phyloP scores from a whole-genome alignment of 1,140 invertebrate genomes.

The Aphaenogaster rudis region DNA sequence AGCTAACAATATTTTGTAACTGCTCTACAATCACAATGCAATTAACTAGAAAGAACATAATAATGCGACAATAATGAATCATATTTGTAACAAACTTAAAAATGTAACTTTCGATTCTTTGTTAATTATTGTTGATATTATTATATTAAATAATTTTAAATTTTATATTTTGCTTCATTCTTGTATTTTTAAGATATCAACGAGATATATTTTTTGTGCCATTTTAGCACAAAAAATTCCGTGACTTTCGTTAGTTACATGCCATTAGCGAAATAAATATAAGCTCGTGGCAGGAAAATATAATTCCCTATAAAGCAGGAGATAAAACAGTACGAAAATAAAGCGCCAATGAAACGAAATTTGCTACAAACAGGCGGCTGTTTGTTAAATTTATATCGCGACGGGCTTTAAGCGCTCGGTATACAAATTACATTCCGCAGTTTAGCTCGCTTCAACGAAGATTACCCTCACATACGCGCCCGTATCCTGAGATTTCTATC shows the following conservation, averaged over 20 bases:
- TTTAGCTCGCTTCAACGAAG: constrained; percentile 54
- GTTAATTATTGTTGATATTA: background rate
- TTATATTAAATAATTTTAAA: constrained; percentile 9
- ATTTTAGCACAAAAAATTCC: background rate
- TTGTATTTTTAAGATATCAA: background rate
- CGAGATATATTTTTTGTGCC: background rate
- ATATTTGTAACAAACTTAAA: background rate
- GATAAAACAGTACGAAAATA: constrained; percentile 25
- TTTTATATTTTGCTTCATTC: background rate
- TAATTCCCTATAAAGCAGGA: constrained; percentile 4
- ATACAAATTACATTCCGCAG: constrained; percentile 62
- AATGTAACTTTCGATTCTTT: background rate
- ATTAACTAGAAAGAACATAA: background rate
- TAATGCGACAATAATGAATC: background rate
- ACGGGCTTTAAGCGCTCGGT: constrained; percentile 43
- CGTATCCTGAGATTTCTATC: constrained; percentile 54
- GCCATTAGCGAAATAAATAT: background rate
- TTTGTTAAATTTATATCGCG: constrained; percentile 62
- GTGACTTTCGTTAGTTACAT: background rate
- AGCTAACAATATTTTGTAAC: background rate
- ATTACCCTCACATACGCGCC: constrained; percentile 46
- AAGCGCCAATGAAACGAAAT: constrained; percentile 4
- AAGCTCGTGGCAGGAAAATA: background rate
- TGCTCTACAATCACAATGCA: background rate
- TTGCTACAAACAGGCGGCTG: constrained; percentile 43